Evolutionary conservation across 2,113 vertebrate species (phyloP), one percentile per base, ranked within the genome.

Genomic region (Dicrurus megarhynchus): DNA sequence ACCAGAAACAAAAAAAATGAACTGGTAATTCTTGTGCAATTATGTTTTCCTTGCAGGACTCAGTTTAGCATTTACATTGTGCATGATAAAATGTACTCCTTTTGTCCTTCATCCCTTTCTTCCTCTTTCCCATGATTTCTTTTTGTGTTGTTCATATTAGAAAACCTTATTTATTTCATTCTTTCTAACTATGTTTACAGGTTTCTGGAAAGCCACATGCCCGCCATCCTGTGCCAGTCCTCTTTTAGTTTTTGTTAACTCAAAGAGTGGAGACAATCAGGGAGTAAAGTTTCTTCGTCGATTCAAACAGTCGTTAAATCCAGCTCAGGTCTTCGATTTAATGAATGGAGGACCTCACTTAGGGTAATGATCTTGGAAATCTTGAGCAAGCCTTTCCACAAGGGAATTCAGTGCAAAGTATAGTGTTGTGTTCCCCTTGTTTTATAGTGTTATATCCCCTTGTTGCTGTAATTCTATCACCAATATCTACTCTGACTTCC

Each of bases 181-280:
- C 93, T 85, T 94, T 75, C 83, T 97, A 82, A 95, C 94, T 90
- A 94, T 91, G 92, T 91, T 90, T 55, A 30, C 98, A 99, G 99
- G 99, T 94, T 99, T 99, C 98, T 99, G 99, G 99, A 99, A 99
- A 98, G 99, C 99, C 63, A 99, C 99, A n/a, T 99, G 99, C 85
- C 99, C 99, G 46, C 99, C 99, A 37, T 99, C 99, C 39, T 99
- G 99, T 97, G 99, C 99, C 97, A 99, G 99, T 92, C 99, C 99
- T 67, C 98, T 99, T 30, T 98, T 99, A 96, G 99, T 99, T 96
- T 99, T 99, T 87, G 99, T 99, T 93, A 99, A 99, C 97, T 99
- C 99, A 64, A 99, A 99, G 98, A 99, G 99, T 68, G 99, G 99
- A 71, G 99, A 99, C 98, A 99, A 99, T 98, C 99, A 99, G 98